These are phyloP conservation scores for Melanotaenia nigrans DNA, from an alignment of 2,797 vertebrate genomes.

Conservation along the genomic window DNA sequence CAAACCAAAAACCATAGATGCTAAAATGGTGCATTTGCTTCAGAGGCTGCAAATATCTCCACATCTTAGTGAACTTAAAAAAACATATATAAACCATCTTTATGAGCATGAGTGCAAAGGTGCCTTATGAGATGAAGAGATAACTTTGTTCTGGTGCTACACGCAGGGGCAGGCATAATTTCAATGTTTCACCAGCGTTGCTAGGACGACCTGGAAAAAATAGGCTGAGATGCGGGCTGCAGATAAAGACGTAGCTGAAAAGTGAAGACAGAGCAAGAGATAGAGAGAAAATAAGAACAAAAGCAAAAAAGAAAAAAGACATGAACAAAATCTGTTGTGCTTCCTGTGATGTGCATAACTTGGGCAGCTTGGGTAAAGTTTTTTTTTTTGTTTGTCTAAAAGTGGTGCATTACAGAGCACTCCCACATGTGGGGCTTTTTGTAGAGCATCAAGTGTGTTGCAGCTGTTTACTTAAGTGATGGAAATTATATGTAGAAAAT, in stretches of 20 bases:
- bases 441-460: slow-evolving; percentile 55
- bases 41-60: slow-evolving; percentile 48
- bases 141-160: slow-evolving; percentile 69
- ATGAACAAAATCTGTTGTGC: slow-evolving; percentile 40
- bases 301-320: slow-evolving; percentile 18
- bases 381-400: slow-evolving; percentile 38
- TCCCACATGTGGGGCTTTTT: slow-evolving; percentile 43
- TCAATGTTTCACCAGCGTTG: slow-evolving; percentile 74
- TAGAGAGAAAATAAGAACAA: slow-evolving; percentile 13
- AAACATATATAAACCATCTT: slow-evolving; percentile 37
- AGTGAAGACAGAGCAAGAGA: slow-evolving; percentile 59
- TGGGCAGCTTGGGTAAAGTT: slow-evolving; percentile 31
- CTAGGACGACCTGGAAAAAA: slow-evolving; percentile 82
- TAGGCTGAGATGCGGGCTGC: slow-evolving; percentile 81
- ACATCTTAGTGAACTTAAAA: slow-evolving; percentile 56
- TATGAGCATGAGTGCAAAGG: slow-evolving; percentile 62
- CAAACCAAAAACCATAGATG: slow-evolving; percentile 35
- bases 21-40: slow-evolving; percentile 57
- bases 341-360: slow-evolving; percentile 66
- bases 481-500: not conserved
- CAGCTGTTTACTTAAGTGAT: slow-evolving; percentile 21
- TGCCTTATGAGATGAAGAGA: slow-evolving; percentile 76
- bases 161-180: slow-evolving; percentile 70
- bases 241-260: slow-evolving; percentile 78
- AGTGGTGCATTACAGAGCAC: slow-evolving; percentile 43